Percentiles rank a stretch among this genome's conserved stretches.
These are phyloP conservation scores for Oryzias dopingdopingensis DNA, from an alignment of 2,797 vertebrate genomes.

Conservation along the genomic window DNA sequence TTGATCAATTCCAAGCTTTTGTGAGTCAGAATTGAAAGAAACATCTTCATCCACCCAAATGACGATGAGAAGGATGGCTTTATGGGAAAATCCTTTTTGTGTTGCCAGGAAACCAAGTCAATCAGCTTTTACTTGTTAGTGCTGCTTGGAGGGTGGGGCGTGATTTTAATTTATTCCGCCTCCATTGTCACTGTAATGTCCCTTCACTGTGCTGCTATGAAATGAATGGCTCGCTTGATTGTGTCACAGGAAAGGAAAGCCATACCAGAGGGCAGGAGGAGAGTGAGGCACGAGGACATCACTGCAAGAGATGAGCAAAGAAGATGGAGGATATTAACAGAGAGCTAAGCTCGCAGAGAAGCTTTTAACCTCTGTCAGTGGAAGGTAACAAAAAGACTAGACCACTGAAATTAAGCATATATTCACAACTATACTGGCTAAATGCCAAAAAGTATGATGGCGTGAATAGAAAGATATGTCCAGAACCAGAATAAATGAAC, in stretches of 20 bases:
- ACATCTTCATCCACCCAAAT: slow-evolving; percentile 18
- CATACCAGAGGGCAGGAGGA: slow-evolving; percentile 13
- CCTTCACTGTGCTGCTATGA: slow-evolving; percentile 36
- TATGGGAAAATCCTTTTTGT: slow-evolving; percentile 17
- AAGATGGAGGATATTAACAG: slow-evolving; percentile 63
- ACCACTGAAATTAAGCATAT: too few relatives aligned
- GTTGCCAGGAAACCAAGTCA: slow-evolving; percentile 48
- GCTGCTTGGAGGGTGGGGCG: slow-evolving; percentile 19
- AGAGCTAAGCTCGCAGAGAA: slow-evolving; percentile 40
- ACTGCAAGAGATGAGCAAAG: slow-evolving; percentile 36
- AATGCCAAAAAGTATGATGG: too few relatives aligned
- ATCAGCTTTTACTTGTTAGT: slow-evolving; percentile 1
- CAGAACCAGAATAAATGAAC: too few relatives aligned
- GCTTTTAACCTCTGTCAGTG: slow-evolving; percentile 13
- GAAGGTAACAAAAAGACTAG: too few relatives aligned
- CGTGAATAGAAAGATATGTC: too few relatives aligned
- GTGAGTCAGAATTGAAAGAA: slow-evolving; percentile 26
- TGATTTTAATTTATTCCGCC: slow-evolving; percentile 40
- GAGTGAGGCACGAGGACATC: slow-evolving; percentile 20
- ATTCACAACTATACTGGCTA: too few relatives aligned
- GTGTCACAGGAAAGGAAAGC: slow-evolving; percentile 12
- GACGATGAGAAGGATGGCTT: slow-evolving; percentile 21
- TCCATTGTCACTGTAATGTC: slow-evolving; percentile 41
- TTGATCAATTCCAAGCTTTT: slow-evolving; percentile 14
- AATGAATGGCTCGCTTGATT: slow-evolving; percentile 29